Percentiles rank a stretch among this genome's conserved stretches.
Conservation (phyloP, 64 coral and sea anemone genomes). For the Catalaphyllia jardinei region DNA sequence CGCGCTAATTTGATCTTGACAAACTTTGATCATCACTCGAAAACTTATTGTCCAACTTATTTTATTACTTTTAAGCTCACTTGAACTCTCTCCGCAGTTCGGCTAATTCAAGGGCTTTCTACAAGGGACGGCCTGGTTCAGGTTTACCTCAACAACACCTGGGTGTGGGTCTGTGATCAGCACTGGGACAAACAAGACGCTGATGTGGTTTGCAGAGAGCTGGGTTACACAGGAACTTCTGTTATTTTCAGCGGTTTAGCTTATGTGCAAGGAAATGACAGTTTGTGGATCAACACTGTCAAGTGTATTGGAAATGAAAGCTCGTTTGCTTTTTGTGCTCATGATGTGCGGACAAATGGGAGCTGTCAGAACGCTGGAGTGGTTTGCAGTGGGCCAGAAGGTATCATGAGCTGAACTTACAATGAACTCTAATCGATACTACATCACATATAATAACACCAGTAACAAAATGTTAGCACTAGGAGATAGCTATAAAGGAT, state of each 20-base stretch:
- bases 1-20: no score
- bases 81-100: not conserved
- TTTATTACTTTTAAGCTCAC: no score
- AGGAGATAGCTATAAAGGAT: no score
- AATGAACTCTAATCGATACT: not conserved
- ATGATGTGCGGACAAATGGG: not conserved
- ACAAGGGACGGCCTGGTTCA: conserved; percentile 9
- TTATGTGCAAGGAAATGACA: not conserved
- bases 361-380: not conserved
- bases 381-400: not conserved
- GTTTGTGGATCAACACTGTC: not conserved
- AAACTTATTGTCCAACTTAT: no score
- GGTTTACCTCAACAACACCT: conserved; percentile 3
- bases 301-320: conserved; percentile 38
- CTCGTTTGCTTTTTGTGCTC: not conserved
- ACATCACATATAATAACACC: not conserved
- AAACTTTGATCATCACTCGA: no score
- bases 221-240: conserved; percentile 2
- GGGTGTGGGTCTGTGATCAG: conserved; percentile 14
- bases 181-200: conserved; percentile 1
- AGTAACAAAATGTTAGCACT: no score
- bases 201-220: conserved; percentile 22
- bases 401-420: not conserved
- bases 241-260: not conserved
- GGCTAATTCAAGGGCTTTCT: not conserved